phyloP scores from a whole-genome alignment of 1,140 invertebrate species.

The Apis dorsata region DNA sequence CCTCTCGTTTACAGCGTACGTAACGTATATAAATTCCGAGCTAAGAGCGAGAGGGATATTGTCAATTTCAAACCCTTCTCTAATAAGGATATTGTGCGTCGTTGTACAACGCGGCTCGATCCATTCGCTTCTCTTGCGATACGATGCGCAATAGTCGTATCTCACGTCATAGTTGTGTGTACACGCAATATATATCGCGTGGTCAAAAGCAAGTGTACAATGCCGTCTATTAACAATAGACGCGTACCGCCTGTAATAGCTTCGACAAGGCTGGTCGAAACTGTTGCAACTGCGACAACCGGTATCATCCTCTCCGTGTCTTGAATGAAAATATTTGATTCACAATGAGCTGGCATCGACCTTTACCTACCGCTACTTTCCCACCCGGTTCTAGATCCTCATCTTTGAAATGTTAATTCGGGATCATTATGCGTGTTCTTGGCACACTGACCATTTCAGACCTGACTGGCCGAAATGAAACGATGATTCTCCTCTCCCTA shows the following conservation, averaged over 20 bases:
- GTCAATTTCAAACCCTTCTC: not conserved
- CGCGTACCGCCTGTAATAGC: not conserved
- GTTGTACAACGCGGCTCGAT: not conserved
- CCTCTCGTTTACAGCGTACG: too few species aligned
- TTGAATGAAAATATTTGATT: slow-evolving; percentile 57
- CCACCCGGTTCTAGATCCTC: slow-evolving; percentile 16
- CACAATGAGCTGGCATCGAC: slow-evolving; percentile 40
- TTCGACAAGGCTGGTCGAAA: not conserved
- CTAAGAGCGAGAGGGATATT: not conserved
- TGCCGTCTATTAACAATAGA: not conserved
- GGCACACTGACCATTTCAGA: slow-evolving; percentile 56
- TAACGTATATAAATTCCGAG: not conserved
- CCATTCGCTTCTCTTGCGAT: not conserved
- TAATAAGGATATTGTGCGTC: slow-evolving; percentile 6
- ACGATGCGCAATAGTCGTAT: not conserved
- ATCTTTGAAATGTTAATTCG: slow-evolving; percentile 52
- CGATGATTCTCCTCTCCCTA: slow-evolving; percentile 20
- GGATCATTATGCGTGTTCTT: slow-evolving; percentile 60
- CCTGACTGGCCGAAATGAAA: not conserved
- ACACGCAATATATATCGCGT: not conserved
- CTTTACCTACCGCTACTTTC: not conserved
- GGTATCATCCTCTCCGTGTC: not conserved
- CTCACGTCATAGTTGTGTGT: not conserved
- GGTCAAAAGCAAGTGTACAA: not conserved
- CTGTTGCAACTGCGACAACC: not conserved